A percentile compares a stretch with the other conserved stretches of the same genome.
phyloP scores from a whole-genome alignment of 2,113 vertebrate genomes.

The Phrynocephalus versicolor region DNA sequence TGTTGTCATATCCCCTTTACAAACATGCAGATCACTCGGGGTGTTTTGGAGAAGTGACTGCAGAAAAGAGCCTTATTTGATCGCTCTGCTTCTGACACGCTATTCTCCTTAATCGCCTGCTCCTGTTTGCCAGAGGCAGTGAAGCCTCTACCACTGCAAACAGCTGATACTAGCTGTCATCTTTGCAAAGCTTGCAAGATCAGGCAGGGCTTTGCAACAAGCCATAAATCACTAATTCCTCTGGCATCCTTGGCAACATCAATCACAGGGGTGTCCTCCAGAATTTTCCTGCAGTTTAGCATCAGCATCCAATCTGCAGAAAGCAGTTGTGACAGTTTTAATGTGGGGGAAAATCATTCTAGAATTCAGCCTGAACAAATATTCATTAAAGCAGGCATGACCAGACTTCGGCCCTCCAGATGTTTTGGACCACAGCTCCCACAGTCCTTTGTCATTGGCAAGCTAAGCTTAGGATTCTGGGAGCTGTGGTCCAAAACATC shows the following conservation, averaged over 20 bases:
- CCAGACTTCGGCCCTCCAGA: too few species aligned
- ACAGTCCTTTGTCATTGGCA: too few species aligned
- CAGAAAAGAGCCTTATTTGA: neutral
- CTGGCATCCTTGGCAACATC: constrained; percentile 7
- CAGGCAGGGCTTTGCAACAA: neutral
- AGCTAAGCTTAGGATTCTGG: too few species aligned
- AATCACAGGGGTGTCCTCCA: constrained; percentile 9
- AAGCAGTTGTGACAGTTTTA: constrained; percentile 24
- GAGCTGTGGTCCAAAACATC: too few species aligned
- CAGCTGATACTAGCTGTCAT: neutral
- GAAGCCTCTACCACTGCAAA: neutral
- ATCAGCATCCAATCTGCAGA: constrained; percentile 16
- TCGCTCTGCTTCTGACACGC: neutral
- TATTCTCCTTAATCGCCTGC: neutral
- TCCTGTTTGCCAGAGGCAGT: neutral
- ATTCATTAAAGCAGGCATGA: too few species aligned
- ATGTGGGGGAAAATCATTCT: neutral
- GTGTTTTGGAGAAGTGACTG: neutral
- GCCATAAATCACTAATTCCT: constrained; percentile 12
- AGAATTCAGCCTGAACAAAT: constrained; percentile 9
- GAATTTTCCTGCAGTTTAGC: constrained; percentile 17
- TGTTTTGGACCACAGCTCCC: too few species aligned
- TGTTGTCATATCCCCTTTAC: neutral
- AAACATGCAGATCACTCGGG: neutral
- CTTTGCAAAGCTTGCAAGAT: neutral